Base-by-base conservation (phyloP, 2,888 invertebrate species). In the Ceraclea dissimilis region DNA sequence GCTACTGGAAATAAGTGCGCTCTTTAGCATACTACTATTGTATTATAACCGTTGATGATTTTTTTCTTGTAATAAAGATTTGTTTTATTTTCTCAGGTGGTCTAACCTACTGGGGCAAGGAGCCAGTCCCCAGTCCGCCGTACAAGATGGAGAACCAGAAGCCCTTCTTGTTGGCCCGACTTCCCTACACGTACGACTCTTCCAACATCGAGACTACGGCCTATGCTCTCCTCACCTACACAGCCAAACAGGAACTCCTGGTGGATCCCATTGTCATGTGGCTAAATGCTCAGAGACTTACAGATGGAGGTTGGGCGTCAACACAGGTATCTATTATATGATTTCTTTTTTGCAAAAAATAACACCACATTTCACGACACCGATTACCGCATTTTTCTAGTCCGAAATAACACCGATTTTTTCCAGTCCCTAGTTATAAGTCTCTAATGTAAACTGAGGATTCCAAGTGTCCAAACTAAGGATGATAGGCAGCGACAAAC, bases 181-280 rank as follows among this genome's bases (percentile, higher is more conserved):
- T 93, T 57, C 92, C 93, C 0, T 92, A 93, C 70, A 84, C 83
- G 64, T 91, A 86, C 69, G 97, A 97, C 74, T 84, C 92, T 0
- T 86, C 90, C 68, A 96, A 95, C 70, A 88, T 96, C 48, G 94
- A 94, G 67, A 85, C 95, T 0, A 97, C 96, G 0, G 89, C 95
- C 0, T 96, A 94, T 69, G 96, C 91, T 1, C 74, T 97, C 50
- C 75, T 97, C 65, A 88, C 93, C 0, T 92, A 93, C 68, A 91
- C 92, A 60, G 88, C 88, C 26, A 81, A 91, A 17, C 88, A 93
- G 69, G 92, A 93, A 67, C 74, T 83, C 53, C 81, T 85, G 65
- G 84, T 90, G 57, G 91, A 93, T 66, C 84, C 87, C 2, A 92
- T 94, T 63, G 93, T 93, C 10, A 86, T 88, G 69, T 94, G 94